Conservation (phyloP, 2,113 vertebrate species). For the Ahaetulla prasina region DNA sequence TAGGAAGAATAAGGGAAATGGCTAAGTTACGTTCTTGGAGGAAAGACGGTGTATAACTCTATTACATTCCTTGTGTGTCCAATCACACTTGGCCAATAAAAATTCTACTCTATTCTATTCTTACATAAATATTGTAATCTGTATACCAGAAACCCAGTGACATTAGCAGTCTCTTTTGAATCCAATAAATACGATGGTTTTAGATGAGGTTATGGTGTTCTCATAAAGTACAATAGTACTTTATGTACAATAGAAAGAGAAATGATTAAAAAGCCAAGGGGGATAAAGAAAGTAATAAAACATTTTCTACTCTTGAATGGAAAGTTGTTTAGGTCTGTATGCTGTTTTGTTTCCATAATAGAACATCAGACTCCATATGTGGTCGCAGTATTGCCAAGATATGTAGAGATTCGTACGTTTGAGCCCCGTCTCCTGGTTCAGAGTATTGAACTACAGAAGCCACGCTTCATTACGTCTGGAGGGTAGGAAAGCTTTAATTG, state of each 20-base stretch:
- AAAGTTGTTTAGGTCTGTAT: background rate
- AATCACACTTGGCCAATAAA: no score
- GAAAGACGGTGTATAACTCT: background rate
- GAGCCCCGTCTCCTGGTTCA: conserved; percentile 93
- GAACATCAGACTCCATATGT: conserved; percentile 98
- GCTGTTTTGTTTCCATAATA: conserved; percentile 49
- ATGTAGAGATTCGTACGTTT: conserved; percentile 94
- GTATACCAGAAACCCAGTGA: background rate
- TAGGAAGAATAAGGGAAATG: background rate
- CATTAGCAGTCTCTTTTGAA: background rate
- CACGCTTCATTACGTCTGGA: conserved; percentile 92
- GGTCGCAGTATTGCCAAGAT: conserved; percentile 91
- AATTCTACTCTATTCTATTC: no score
- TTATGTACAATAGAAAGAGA: background rate
- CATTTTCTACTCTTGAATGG: background rate
- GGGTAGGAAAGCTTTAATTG: conserved; percentile 73
- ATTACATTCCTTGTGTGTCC: no score
- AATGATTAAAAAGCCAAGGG: background rate
- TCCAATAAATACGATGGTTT: background rate
- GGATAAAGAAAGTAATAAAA: background rate
- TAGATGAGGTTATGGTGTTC: background rate
- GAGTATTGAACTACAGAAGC: conserved; percentile 93
- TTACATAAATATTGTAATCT: background rate
- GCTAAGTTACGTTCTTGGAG: background rate
- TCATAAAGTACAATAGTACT: background rate